Conservation (phyloP, 1,140 invertebrate genomes). For the Dysdera silvatica region DNA sequence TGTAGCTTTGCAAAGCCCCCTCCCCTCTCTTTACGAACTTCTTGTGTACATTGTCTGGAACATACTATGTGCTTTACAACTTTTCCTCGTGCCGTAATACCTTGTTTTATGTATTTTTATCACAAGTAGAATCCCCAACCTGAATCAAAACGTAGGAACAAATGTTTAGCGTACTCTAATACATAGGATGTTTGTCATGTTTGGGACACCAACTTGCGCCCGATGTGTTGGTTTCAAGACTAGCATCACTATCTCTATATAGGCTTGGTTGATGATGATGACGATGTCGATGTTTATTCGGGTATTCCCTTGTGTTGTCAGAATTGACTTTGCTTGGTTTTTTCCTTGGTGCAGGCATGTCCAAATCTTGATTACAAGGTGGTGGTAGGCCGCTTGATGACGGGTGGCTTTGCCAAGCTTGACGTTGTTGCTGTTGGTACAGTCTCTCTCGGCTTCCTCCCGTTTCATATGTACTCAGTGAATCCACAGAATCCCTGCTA, state of each 20-base stretch:
- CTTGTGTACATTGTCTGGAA: too few species aligned
- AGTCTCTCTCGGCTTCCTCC: slow-evolving; percentile 21
- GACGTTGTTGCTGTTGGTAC: slow-evolving; percentile 8
- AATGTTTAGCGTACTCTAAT: too few species aligned
- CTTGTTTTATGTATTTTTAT: too few species aligned
- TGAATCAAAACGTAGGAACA: too few species aligned
- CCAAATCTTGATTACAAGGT: neutral
- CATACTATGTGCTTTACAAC: too few species aligned
- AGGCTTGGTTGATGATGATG: neutral
- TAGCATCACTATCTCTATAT: slow-evolving; percentile 18
- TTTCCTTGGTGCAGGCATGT: too few species aligned
- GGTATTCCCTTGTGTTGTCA: neutral
- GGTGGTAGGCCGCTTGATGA: neutral
- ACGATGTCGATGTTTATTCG: neutral
- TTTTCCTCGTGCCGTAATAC: too few species aligned
- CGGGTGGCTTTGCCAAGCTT: slow-evolving; percentile 9
- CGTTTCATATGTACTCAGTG: slow-evolving; percentile 23
- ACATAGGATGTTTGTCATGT: slow-evolving; percentile 21
- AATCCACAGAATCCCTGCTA: slow-evolving; percentile 19
- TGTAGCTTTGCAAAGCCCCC: too few species aligned
- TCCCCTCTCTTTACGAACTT: too few species aligned
- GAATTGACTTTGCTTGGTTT: too few species aligned
- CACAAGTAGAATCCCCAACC: too few species aligned
- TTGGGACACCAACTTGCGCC: slow-evolving; percentile 17
- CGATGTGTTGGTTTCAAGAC: slow-evolving; percentile 10